Conservation (phyloP, 2,888 invertebrate species). For the Sinopyrophorus schimmeli region DNA sequence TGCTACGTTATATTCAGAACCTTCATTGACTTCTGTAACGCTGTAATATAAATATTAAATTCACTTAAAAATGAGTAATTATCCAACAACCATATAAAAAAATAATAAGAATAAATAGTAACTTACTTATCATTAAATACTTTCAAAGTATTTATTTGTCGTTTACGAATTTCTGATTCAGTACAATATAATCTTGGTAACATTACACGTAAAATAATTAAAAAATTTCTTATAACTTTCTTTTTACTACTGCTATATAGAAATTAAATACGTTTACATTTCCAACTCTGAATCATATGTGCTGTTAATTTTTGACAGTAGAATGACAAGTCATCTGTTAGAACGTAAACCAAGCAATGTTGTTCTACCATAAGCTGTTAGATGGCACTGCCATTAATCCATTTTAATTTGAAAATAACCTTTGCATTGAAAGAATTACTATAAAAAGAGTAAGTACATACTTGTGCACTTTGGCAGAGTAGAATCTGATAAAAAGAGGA, state of each 20-base stretch:
- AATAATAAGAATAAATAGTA: slow-evolving; percentile 16
- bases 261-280: slow-evolving; percentile 11
- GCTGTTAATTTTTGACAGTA: no score
- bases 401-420: no score
- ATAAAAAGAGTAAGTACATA: no score
- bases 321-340: slow-evolving; percentile 6
- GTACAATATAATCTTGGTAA: slow-evolving; percentile 61
- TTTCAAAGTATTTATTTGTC: slow-evolving; percentile 80
- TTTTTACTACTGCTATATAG: no score
- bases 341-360: no score
- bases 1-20: slow-evolving; percentile 72
- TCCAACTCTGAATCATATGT: slow-evolving; percentile 3
- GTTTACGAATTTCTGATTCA: slow-evolving; percentile 64
- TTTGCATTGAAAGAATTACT: no score
- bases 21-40: slow-evolving; percentile 72
- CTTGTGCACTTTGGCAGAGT: no score
- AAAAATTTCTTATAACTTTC: no score
- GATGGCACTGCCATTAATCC: no score
- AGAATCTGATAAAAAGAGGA: no score
- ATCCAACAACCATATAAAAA: slow-evolving; percentile 1
- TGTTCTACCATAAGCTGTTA: no score
- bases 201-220: slow-evolving; percentile 52
- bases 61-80: slow-evolving; percentile 12
- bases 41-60: slow-evolving; percentile 49
- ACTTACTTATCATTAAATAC: slow-evolving; percentile 79